Conservation (phyloP, 2,113 vertebrate genomes). For the Alces alces region DNA sequence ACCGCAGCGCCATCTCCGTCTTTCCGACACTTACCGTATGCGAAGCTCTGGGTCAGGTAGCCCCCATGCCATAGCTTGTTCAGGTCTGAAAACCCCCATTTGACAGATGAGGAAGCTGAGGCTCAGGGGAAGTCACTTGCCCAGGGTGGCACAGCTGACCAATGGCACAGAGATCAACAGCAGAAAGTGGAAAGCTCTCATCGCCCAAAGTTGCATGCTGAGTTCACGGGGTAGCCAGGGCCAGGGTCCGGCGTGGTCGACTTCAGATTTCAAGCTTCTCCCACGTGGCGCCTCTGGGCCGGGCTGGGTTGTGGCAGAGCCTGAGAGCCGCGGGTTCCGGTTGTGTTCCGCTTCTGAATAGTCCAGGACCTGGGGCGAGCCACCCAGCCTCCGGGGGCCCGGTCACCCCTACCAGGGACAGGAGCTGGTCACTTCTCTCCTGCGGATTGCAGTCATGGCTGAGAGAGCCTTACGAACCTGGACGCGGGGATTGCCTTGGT, state of each 20-base stretch:
- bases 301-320: background rate
- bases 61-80: fast-evolving
- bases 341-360: background rate
- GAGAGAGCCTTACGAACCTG: background rate
- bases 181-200: background rate
- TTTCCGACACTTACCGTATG: fast-evolving
- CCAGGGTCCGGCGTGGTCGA: fast-evolving
- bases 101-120: background rate
- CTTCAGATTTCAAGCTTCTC: background rate
- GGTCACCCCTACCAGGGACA: background rate
- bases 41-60: background rate
- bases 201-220: background rate
- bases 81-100: background rate
- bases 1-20: fast-evolving
- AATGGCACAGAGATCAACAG: background rate
- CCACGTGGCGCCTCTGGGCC: background rate
- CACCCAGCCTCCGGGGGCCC: fast-evolving
- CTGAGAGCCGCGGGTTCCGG: fast-evolving
- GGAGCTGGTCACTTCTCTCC: background rate
- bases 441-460: fast-evolving
- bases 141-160: background rate
- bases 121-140: background rate
- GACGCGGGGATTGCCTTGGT: background rate
- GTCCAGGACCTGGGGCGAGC: background rate
- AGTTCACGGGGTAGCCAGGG: fast-evolving